Evolutionary conservation across 2,797 vertebrate genomes (phyloP).

Genomic region (Gallinago stenura): DNA sequence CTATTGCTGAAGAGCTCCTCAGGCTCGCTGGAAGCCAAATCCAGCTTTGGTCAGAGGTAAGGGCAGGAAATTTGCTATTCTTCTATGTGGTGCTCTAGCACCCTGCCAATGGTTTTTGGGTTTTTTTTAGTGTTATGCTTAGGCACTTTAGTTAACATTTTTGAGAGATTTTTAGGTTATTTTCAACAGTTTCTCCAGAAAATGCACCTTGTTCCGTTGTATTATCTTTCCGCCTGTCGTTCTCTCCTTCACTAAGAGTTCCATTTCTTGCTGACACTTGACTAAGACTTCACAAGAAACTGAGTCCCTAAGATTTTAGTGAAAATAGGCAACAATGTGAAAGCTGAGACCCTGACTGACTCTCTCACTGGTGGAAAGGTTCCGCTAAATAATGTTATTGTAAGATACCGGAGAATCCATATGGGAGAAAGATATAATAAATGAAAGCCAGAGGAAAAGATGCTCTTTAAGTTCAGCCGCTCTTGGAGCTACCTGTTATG

Average conservation of each 20-base stretch:
- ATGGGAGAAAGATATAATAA: not conserved
- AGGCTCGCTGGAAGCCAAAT: not conserved
- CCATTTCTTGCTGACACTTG: not conserved
- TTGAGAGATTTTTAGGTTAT: not conserved
- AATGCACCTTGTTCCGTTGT: not conserved
- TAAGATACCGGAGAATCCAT: not conserved
- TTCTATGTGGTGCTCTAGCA: not conserved
- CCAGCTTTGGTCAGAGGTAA: not conserved
- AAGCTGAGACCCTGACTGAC: not conserved
- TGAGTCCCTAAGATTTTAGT: not conserved
- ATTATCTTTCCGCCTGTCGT: fast-evolving
- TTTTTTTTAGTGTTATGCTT: not conserved
- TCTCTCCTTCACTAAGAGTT: not conserved
- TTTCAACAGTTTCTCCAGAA: not conserved
- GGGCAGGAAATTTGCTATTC: not conserved
- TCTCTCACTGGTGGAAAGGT: not conserved
- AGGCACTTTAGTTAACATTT: not conserved
- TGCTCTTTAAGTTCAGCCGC: not conserved
- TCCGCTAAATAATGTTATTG: not conserved
- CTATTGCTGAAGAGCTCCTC: not conserved
- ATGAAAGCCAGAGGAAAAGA: not conserved
- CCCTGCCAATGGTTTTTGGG: fast-evolving
- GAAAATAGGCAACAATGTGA: not conserved
- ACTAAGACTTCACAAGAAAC: not conserved
- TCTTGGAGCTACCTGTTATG: not conserved